Evolutionary conservation across 2,797 vertebrate species (phyloP).

Genomic region (Chromobotia macracanthus): DNA sequence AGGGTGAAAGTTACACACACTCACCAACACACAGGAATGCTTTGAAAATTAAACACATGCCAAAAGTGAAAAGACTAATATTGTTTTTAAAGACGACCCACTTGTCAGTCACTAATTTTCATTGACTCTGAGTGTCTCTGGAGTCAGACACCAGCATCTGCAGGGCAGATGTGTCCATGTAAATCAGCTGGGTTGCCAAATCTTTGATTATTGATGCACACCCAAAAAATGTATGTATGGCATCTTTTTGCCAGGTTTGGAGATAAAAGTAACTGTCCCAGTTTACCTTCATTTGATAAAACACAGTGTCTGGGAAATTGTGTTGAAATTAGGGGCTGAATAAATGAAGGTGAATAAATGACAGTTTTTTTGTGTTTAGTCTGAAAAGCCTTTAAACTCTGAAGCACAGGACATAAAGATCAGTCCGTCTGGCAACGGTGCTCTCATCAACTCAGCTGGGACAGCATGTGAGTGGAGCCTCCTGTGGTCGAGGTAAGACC

Average conservation of each 20-base stretch:
- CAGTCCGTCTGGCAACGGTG: not conserved
- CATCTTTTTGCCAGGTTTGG: not conserved
- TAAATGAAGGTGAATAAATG: not conserved
- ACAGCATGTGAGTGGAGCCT: constrained; percentile 2
- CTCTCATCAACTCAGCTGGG: not conserved
- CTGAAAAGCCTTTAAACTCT: not conserved
- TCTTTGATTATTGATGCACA: not conserved
- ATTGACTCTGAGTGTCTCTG: not conserved
- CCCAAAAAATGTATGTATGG: too few relatives aligned
- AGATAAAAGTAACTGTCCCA: not conserved
- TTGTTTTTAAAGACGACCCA: not conserved
- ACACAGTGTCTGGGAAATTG: too few relatives aligned
- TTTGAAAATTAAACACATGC: too few relatives aligned
- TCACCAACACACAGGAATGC: constrained; percentile 44
- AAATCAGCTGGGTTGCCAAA: not conserved
- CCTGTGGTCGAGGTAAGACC: not conserved
- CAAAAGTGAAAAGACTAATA: constrained; percentile 23
- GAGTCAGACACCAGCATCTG: not conserved
- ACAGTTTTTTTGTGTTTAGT: not conserved
- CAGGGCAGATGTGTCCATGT: not conserved
- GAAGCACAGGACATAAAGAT: not conserved
- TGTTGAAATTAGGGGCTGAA: not conserved
- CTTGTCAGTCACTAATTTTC: constrained; percentile 24
- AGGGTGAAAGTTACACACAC: constrained; percentile 54
- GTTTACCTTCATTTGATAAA: too few relatives aligned